phyloP scores from a whole-genome alignment of 2,888 invertebrate species.

The Furcula furcula region DNA sequence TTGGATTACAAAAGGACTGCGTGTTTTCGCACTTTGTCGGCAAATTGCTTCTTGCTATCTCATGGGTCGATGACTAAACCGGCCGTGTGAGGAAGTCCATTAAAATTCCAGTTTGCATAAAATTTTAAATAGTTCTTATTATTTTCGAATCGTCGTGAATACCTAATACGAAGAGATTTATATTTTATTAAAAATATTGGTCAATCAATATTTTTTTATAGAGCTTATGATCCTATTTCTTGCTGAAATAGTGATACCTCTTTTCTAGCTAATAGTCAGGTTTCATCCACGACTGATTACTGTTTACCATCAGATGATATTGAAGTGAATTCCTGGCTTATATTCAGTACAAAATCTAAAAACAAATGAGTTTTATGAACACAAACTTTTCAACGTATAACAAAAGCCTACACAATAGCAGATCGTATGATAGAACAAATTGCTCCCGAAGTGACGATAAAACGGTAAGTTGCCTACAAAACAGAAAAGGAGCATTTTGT shows the following conservation, averaged over 20 bases:
- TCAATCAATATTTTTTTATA: too few species aligned
- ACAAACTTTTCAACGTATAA: not conserved
- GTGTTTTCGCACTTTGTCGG: slow-evolving; percentile 17
- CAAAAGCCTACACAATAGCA: slow-evolving; percentile 9
- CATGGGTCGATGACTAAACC: slow-evolving; percentile 12
- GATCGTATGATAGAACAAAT: slow-evolving; percentile 48
- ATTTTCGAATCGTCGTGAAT: too few species aligned
- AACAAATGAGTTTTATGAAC: too few species aligned
- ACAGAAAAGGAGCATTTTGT: slow-evolving; percentile 52
- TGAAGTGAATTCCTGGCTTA: too few species aligned
- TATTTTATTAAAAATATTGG: too few species aligned
- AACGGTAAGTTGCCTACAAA: slow-evolving; percentile 46
- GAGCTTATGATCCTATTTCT: too few species aligned
- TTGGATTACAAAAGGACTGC: slow-evolving; percentile 27
- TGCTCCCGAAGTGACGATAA: slow-evolving; percentile 40
- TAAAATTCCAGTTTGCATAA: slow-evolving; percentile 22
- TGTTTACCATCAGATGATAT: too few species aligned
- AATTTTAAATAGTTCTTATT: not conserved
- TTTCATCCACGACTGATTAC: too few species aligned
- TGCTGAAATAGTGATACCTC: too few species aligned
- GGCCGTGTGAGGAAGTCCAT: slow-evolving; percentile 16
- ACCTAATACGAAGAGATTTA: too few species aligned
- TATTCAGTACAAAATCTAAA: too few species aligned
- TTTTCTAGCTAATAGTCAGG: too few species aligned
- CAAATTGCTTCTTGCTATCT: slow-evolving; percentile 14